A percentile compares a stretch with the other conserved stretches of the same genome.
phyloP scores from a whole-genome alignment of 1,140 invertebrate genomes.

The Vanessa atalanta region DNA sequence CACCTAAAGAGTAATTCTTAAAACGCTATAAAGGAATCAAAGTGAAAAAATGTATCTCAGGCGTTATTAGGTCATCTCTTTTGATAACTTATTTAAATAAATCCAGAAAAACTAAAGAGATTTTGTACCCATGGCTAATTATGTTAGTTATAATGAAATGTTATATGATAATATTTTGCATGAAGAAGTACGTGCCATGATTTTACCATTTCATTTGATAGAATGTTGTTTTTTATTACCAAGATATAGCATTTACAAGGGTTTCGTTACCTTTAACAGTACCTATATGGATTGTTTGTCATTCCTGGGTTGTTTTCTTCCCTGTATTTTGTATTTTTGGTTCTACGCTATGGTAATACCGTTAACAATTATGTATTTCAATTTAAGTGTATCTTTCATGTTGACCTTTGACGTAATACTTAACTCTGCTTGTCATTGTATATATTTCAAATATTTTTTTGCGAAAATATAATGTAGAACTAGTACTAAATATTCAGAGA shows the following conservation, averaged over 20 bases:
- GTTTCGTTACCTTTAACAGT: conserved; percentile 19
- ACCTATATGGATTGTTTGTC: conserved; percentile 10
- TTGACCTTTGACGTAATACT: conserved; percentile 16
- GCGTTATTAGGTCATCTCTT: too few species aligned
- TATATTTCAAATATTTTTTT: conserved; percentile 10
- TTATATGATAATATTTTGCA: conserved; percentile 24
- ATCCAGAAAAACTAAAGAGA: background rate
- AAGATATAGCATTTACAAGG: conserved; percentile 23
- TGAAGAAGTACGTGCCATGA: conserved; percentile 14
- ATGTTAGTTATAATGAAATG: background rate
- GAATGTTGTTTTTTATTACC: conserved; percentile 20
- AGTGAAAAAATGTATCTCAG: too few species aligned
- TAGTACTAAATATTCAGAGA: conserved; percentile 5
- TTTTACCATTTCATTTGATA: conserved; percentile 26
- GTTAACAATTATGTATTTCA: background rate
- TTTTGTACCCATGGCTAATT: too few species aligned
- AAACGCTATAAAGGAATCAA: too few species aligned
- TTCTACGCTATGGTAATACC: background rate
- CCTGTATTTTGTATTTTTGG: background rate
- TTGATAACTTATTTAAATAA: background rate
- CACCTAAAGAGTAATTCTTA: background rate
- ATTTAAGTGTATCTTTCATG: background rate
- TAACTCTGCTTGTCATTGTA: conserved; percentile 2
- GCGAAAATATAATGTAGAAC: background rate
- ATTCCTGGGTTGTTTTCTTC: background rate